Percentiles rank a stretch among this genome's conserved stretches.
These are phyloP conservation scores for Lochmaea crataegi DNA, from an alignment of 2,888 invertebrate genomes.

Conservation along the genomic window DNA sequence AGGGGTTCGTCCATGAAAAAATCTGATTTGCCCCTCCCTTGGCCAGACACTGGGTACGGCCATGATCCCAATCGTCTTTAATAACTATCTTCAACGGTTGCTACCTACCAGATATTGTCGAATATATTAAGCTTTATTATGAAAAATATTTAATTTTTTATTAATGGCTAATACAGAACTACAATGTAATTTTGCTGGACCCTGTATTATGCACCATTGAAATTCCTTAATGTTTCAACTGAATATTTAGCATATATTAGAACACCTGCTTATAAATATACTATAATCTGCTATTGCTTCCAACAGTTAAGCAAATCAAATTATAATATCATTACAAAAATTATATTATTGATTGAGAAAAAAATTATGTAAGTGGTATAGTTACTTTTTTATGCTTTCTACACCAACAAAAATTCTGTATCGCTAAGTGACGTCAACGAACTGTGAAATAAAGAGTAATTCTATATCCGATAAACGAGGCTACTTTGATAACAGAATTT, in stretches of 20 bases:
- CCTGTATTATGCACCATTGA: conserved; percentile 36
- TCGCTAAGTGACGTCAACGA: background rate
- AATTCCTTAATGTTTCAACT: conserved; percentile 39
- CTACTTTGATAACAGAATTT: too few relatives aligned
- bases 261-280: conserved; percentile 45
- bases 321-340: conserved; percentile 34
- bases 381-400: conserved; percentile 12
- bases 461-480: background rate
- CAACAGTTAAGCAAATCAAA: conserved; percentile 19
- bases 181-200: background rate
- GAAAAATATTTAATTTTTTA: too few relatives aligned
- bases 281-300: conserved; percentile 37
- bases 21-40: too few relatives aligned
- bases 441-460: background rate
- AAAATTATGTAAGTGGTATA: conserved; percentile 31
- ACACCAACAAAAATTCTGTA: background rate
- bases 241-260: conserved; percentile 45
- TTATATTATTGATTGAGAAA: conserved; percentile 18
- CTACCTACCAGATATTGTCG: too few relatives aligned
- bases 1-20: too few relatives aligned
- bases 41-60: too few relatives aligned
- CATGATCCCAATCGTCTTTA: too few relatives aligned
- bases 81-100: too few relatives aligned
- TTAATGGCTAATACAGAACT: too few relatives aligned
- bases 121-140: too few relatives aligned